phyloP scores from a whole-genome alignment of 2,888 invertebrate genomes.

The Oxytorus armatus region DNA sequence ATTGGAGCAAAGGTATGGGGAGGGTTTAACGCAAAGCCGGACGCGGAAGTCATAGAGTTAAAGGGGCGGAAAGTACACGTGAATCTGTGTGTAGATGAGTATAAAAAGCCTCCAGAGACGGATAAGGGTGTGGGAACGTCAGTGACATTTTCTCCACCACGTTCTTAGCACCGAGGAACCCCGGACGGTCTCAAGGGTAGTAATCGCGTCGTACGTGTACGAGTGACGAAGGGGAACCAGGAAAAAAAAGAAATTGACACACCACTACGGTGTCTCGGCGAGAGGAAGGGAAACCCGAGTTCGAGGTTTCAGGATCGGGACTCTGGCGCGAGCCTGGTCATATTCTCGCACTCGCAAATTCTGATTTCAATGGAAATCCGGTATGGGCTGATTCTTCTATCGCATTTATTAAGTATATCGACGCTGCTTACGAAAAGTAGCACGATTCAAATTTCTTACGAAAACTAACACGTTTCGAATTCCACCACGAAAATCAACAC shows the following conservation, averaged over 20 bases:
- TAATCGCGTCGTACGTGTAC: conserved; percentile 38
- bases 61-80: conserved; percentile 17
- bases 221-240: conserved; percentile 19
- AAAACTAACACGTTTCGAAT: too few species aligned
- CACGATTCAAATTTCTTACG: too few species aligned
- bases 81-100: neutral
- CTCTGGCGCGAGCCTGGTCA: conserved; percentile 55
- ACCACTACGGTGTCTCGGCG: conserved; percentile 9
- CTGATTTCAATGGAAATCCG: conserved; percentile 58
- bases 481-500: too few species aligned
- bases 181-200: conserved; percentile 29
- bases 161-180: conserved; percentile 39
- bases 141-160: conserved; percentile 44
- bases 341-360: conserved; percentile 42
- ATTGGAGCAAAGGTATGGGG: conserved; percentile 39
- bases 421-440: too few species aligned
- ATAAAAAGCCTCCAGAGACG: conserved; percentile 29
- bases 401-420: conserved; percentile 44
- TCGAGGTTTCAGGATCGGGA: conserved; percentile 54
- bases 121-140: conserved; percentile 60
- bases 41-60: conserved; percentile 25
- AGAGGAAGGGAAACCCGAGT: conserved; percentile 39
- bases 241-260: conserved; percentile 51
- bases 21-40: conserved; percentile 35
- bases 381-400: conserved; percentile 52